These are phyloP conservation scores for Drosophila ananassae DNA, from an alignment of 1,140 invertebrate genomes.

Conservation along the genomic window DNA sequence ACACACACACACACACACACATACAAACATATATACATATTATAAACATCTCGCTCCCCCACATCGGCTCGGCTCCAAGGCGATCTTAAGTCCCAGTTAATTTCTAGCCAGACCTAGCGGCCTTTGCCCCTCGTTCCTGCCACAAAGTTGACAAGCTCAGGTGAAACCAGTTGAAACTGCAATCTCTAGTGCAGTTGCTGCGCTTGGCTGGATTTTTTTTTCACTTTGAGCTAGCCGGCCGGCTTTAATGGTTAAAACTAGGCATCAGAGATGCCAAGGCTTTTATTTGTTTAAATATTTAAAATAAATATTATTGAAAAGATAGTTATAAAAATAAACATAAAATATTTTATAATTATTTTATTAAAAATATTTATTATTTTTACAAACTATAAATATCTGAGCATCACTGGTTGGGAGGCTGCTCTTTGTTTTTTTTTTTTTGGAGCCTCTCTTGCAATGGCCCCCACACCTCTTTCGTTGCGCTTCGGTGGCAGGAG, in stretches of 20 bases:
- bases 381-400: background rate
- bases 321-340: background rate
- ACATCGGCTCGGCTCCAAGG: conserved; percentile 3
- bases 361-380: background rate
- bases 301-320: no score
- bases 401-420: background rate
- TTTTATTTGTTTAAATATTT: no score
- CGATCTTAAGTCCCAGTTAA: conserved; percentile 16
- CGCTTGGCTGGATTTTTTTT: conserved; percentile 53
- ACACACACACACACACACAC: no score
- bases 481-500: conserved; percentile 58
- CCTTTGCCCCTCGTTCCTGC: conserved; percentile 3
- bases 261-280: background rate
- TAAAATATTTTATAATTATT: background rate
- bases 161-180: conserved; percentile 63
- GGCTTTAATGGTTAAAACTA: conserved; percentile 44
- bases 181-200: conserved; percentile 52
- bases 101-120: conserved; percentile 27
- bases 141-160: conserved; percentile 26
- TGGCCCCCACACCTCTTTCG: conserved; percentile 19
- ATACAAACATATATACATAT: background rate
- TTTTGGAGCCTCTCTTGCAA: conserved; percentile 19
- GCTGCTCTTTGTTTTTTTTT: conserved; percentile 4
- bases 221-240: conserved; percentile 56
- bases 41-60: conserved; percentile 17